Evolutionary conservation across 1,140 invertebrate genomes (phyloP), one percentile per base, ranked within the genome.

Genomic region (Parapsyche elsis): DNA sequence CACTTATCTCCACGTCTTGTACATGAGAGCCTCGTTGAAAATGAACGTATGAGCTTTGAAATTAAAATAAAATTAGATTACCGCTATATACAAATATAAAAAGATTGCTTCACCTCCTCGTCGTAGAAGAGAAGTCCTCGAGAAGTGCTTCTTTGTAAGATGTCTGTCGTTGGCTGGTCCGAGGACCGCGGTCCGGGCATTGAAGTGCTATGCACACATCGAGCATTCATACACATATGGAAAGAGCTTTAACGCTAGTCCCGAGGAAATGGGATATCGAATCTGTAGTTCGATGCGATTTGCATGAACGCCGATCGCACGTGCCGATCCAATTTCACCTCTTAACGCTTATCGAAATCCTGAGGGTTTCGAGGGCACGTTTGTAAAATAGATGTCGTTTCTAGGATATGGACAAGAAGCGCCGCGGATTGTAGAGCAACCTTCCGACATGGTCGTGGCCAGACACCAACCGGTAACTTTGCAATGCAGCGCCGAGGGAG

Each of bases 371-470:
- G 30, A 38, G 7, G 30, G 30, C 30, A 38, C 30, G 30, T 38
- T 38, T 7, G 30, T 38, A 38, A 38, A 38, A 38, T 38, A 38
- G 30, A 38, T 38, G 30, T 38, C 30, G 30, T 38, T 38, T 38
- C 30, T 71, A 83, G 82, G 82, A n/a, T 75, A 80, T 44, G 67
- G 57, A 38, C 82, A 78, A 7, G 53, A 21, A 23, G 92, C 92
- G 59, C 95, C 95, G 0, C 90, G 93, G 81, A 96, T 96, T 82
- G 93, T 93, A 38, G 95, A 96, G 87, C 94, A 96, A 87, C 95
- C 95, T 5, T 88, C 92, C 70, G 94, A 96, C 87, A 92, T 94
- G 78, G 94, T 94, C 16, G 94, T 96, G 70, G 93, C 94, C 14
- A 91, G 93, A 75, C 94, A 95, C 85, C 93, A 94, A 83, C 93